Percentiles rank a stretch among this genome's conserved stretches.
Evolutionary conservation across 2,797 vertebrate genomes (phyloP).

Genomic region (Antrozous pallidus): DNA sequence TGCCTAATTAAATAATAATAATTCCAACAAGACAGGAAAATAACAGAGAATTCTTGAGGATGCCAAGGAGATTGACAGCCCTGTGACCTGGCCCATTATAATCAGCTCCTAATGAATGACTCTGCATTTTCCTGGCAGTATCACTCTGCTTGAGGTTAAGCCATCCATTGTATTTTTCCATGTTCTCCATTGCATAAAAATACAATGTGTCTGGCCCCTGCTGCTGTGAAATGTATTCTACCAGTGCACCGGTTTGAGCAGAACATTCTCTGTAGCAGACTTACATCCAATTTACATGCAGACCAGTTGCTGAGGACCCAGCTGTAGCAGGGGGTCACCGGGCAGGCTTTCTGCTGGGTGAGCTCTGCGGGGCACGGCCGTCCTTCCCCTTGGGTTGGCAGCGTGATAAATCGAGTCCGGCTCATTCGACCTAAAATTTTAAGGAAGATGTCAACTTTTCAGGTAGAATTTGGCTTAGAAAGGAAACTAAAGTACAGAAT

Average conservation of each 20-base stretch:
- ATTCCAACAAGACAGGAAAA: slow-evolving; percentile 57
- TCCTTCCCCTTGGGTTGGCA: slow-evolving; percentile 90
- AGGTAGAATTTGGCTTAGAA: not conserved
- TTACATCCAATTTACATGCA: slow-evolving; percentile 90
- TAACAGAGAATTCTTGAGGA: slow-evolving; percentile 51
- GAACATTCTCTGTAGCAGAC: not conserved
- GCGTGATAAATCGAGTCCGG: slow-evolving; percentile 88
- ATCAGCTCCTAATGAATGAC: slow-evolving; percentile 46
- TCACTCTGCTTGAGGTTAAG: not conserved
- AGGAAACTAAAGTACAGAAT: not conserved
- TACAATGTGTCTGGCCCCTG: not conserved
- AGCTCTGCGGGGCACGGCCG: slow-evolving; percentile 91
- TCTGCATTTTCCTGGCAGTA: slow-evolving; percentile 35
- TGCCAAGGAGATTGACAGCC: not conserved
- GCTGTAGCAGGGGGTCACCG: slow-evolving; percentile 91
- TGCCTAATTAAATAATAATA: slow-evolving; percentile 74
- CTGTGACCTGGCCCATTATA: not conserved
- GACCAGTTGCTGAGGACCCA: slow-evolving; percentile 94
- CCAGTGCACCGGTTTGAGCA: fast-evolving
- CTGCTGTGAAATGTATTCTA: not conserved
- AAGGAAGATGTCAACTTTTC: slow-evolving; percentile 51
- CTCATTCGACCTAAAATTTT: slow-evolving; percentile 86
- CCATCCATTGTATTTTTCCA: not conserved
- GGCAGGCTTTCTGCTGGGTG: slow-evolving; percentile 90
- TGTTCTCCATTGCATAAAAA: slow-evolving; percentile 12